Conservation (phyloP, 1,140 invertebrate species). For the Aphis gossypii region DNA sequence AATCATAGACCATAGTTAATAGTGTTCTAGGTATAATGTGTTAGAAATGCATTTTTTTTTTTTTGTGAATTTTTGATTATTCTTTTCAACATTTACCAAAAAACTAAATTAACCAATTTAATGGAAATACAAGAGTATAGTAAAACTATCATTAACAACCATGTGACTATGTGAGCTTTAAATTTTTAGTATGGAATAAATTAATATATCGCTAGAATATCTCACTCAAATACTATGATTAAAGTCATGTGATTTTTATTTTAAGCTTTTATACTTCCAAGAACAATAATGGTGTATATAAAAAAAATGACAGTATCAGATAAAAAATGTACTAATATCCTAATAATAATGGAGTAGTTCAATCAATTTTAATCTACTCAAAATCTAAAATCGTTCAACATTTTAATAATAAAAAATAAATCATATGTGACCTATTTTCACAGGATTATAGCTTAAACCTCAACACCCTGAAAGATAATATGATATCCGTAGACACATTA, state of each 20-base stretch:
- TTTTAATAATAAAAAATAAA: background rate
- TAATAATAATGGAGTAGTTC: too few species aligned
- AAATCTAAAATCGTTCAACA: background rate
- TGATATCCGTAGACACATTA: background rate
- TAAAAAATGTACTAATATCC: background rate
- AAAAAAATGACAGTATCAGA: background rate
- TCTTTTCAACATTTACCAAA: background rate
- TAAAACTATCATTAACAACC: background rate
- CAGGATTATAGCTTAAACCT: constrained; percentile 1
- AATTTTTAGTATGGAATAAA: background rate
- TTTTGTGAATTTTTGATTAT: background rate
- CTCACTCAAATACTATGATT: too few species aligned
- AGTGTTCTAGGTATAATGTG: background rate
- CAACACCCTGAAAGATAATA: background rate
- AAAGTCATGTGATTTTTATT: background rate
- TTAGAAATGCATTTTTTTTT: background rate
- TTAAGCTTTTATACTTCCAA: background rate
- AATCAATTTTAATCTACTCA: background rate
- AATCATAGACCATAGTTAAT: background rate
- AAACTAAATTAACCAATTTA: background rate
- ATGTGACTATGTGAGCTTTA: background rate
- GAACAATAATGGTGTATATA: background rate
- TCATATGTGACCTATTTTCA: background rate
- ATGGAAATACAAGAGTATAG: background rate
- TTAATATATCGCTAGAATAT: background rate